phyloP scores from a whole-genome alignment of 2,113 vertebrate species.

The Equus quagga region DNA sequence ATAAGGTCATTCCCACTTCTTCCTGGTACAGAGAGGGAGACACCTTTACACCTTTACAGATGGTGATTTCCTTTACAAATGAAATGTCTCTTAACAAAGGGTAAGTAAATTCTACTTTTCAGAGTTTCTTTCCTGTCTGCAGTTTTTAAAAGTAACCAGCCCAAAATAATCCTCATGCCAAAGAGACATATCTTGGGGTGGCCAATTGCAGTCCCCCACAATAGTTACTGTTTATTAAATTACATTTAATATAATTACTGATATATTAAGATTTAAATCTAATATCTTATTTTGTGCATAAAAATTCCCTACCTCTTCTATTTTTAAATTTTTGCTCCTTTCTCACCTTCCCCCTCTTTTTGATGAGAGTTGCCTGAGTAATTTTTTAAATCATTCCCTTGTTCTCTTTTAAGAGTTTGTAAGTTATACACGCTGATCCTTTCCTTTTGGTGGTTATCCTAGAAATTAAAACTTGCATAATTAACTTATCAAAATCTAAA shows the following conservation, averaged over 20 bases:
- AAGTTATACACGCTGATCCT: neutral
- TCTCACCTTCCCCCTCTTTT: neutral
- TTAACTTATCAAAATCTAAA: neutral
- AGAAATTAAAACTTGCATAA: neutral
- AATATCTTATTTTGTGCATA: neutral
- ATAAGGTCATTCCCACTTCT: too few relatives aligned
- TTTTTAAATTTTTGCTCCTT: neutral
- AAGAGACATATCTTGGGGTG: too few relatives aligned
- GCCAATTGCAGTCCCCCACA: too few relatives aligned
- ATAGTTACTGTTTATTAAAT: neutral
- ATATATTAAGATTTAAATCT: neutral
- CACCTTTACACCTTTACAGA: too few relatives aligned
- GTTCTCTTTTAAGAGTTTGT: neutral
- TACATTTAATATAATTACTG: neutral
- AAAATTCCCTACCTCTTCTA: neutral
- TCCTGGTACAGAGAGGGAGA: too few relatives aligned
- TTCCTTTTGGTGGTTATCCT: neutral
- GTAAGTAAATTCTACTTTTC: too few relatives aligned
- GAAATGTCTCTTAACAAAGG: too few relatives aligned
- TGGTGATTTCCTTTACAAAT: too few relatives aligned
- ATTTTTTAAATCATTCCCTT: neutral
- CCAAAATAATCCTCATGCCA: too few relatives aligned
- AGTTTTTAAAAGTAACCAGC: too few relatives aligned
- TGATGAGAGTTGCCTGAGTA: neutral
- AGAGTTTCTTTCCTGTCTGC: too few relatives aligned